Evolutionary conservation across 1,140 invertebrate species (phyloP), one percentile per base, ranked within the genome.

Genomic region (Caenorhabditis tropicalis): DNA sequence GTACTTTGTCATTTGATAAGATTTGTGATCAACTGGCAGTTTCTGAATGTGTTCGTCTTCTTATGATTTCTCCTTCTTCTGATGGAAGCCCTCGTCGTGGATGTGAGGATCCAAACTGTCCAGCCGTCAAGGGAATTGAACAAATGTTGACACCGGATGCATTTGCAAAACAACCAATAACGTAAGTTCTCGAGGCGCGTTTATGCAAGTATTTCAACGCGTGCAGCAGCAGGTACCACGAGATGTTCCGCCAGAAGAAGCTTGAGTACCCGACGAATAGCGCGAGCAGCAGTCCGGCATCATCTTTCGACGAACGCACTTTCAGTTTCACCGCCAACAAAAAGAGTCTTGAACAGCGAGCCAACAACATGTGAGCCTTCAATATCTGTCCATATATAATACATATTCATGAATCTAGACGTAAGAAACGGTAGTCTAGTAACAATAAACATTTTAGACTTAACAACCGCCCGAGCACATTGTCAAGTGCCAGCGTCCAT

Each of bases 1-100:
- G 95, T 7, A 96, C 96, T 0, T 92, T 98, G 82, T 95, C 94
- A 21, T 95, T 97, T 92, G 96, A 98, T 90, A 95, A 96, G 91
- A 96, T 98, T 94, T 95, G 97, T 6, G 96, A 97, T 92, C 92
- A 97, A 58, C 92, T 98, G 21, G 95, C 97, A 89, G 98, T 96
- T 0, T 96, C 96, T 21, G 94, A 94, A 56, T 94, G 95, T 85
- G 95, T 96, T 4, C 95, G 94, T 16, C 94, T 96, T 7, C 95
- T 95, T 51, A 94, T 96, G 51, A 95, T 97, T 88, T 95, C 95
- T 24, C 94, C 95, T 0, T 91, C 93, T 6, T 92, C 93, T 51
- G 94, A 95, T 90, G 94, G 94, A 39, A 92, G 92, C 85, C 94
- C 94, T 70, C 79, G 79, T 48, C 79, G 79, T 29, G 84, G 90